Evolutionary conservation across 2,113 vertebrate species (phyloP), one percentile per base, ranked within the genome.

Genomic region (Sula dactylatra): DNA sequence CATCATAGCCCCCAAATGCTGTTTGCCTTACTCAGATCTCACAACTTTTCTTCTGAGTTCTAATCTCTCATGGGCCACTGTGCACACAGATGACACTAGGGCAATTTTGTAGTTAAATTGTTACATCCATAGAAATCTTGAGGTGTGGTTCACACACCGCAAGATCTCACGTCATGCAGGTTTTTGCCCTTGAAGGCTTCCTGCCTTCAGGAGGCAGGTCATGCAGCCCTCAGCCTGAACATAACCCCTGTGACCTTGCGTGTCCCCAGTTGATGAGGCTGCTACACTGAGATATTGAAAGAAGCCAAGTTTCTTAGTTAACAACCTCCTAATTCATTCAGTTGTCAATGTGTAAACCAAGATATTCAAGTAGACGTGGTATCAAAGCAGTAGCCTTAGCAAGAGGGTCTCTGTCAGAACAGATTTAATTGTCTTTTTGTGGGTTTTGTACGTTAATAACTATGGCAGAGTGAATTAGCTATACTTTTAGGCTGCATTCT

Each of bases 151-250:
- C 31, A 6, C 12, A 8, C 7, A 26, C 7, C 16, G 73, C 22
- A 38, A 11, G 86, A 47, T 50, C 29, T 70, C 0, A 0, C 21
- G 20, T 56, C 7, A 1, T 19, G 20, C 11, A 44, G 24, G 58
- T 73, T 94, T 83, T 10, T 70, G 58, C 55, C 1, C 2, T 79
- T 61, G 25, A 80, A 45, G 15, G 27, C 54, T 90, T 93, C 50
- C 29, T 7, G 3, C 34, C 85, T n/a, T n/a, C n/a, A n/a, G n/a
- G n/a, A n/a, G n/a, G n/a, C n/a, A 45, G 79, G 36, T 67, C 10
- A 1, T 44, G 38, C 11, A 76, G 26, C 32, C 40, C 31, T 86
- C 44, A 86, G 71, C 54, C 85, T 72, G 45, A 82, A 24, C 25
- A 6, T 85, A 85, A 73, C 62, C 54, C 31, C 15, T 1, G 12